Base-by-base conservation (phyloP, 2,113 vertebrate genomes). In the Cyphomyrus plagiostoma region DNA sequence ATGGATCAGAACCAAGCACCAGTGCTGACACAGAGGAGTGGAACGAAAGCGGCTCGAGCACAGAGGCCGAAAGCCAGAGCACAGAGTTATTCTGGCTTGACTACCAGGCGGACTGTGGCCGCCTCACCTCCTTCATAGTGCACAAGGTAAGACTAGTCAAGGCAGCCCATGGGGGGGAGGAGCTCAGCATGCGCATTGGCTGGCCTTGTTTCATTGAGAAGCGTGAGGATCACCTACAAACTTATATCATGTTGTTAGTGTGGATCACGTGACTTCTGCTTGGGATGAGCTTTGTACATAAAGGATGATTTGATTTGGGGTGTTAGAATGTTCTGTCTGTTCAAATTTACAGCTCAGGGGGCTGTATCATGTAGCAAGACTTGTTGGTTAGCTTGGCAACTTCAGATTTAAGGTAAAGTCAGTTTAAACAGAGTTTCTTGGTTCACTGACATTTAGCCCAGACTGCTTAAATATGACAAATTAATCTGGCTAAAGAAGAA, bases 61-160 rank as follows among this genome's bases (percentile, higher is more conserved):
- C 97, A 0, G 96, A 98, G 45, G 92, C 94, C 0, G 97, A 98
- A 46, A 91, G 89, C 23, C 92, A 93, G 0, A 95, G 96, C 86
- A 96, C 95, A 1, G 94, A 96, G 91, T 96, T 98, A 85, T 98
- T 98, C 95, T 98, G 97, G 95, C 95, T 98, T 19, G 98, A 98
- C 86, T 98, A 97, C 87, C 97, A 97, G 92, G 96, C 96, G 0
- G 97, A 98, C 91, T 96, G 94, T 23, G 97, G 97, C 9, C 90
- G 93, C 48, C 89, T 98, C 89, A 98, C 97, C 0, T 96, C 97
- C 0, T 94, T 98, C 89, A 95, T 98, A 26, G 97, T 98, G 5
- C 95, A 97, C 94, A 97, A 98, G 97, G 98, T 98, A 58, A 1
- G 88, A 86, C n/a, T 23, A n/a, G 46, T 46, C 42, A 45, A 9